Conservation (phyloP, 2,797 vertebrate genomes). For the Gallinago solitaria region DNA sequence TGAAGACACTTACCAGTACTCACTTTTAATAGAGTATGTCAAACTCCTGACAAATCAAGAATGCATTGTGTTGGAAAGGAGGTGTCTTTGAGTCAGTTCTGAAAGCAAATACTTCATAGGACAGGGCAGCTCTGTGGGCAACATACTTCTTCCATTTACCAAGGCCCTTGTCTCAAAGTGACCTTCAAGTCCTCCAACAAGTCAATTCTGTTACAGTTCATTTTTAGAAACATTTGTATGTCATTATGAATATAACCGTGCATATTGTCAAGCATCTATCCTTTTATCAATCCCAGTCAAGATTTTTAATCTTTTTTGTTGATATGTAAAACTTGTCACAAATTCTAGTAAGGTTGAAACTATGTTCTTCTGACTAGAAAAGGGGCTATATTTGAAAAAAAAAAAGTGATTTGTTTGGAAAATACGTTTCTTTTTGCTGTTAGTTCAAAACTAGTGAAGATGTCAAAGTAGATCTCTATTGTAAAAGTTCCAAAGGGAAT, state of each 20-base stretch:
- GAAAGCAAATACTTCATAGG: neutral
- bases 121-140: neutral
- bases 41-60: conserved; percentile 40
- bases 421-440: neutral
- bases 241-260: neutral
- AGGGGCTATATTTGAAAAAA: neutral
- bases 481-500: neutral
- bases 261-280: neutral
- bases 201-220: neutral
- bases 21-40: conserved; percentile 38
- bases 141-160: neutral
- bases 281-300: neutral
- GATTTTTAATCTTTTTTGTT: neutral
- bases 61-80: conserved; percentile 8
- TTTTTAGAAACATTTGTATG: neutral
- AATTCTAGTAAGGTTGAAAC: neutral
- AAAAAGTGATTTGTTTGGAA: neutral
- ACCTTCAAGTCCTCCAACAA: neutral
- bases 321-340: neutral
- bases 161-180: neutral
- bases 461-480: neutral
- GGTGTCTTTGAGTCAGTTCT: neutral
- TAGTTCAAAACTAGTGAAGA: neutral
- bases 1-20: neutral
- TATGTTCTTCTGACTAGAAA: neutral